Conservation (phyloP, 2,113 vertebrate species). For the Engraulis encrasicolus region DNA sequence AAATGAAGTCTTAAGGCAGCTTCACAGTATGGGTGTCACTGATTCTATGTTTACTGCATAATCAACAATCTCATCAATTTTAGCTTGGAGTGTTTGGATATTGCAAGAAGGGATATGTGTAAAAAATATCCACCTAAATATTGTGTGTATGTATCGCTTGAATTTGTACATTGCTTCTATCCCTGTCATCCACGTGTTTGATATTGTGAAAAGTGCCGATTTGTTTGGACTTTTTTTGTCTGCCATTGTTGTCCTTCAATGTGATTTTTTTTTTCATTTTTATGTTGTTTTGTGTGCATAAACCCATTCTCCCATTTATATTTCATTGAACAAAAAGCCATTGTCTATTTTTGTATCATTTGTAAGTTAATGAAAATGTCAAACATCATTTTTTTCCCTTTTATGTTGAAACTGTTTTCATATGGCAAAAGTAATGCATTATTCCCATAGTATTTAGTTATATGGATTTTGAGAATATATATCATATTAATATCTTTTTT, state of each 20-base stretch:
- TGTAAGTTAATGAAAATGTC: conserved; percentile 82
- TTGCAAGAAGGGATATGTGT: conserved; percentile 79
- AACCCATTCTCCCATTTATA: conserved; percentile 82
- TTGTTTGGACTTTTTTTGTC: conserved; percentile 77
- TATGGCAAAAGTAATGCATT: conserved; percentile 85
- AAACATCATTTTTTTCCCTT: conserved; percentile 36
- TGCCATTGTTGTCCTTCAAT: conserved; percentile 74
- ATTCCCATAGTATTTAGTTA: conserved; percentile 86
- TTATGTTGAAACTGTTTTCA: conserved; percentile 69
- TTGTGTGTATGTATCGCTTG: conserved; percentile 85
- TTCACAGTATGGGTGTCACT: conserved; percentile 79
- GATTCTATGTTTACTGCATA: conserved; percentile 77
- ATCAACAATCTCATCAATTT: conserved; percentile 82
- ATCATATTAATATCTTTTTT: conserved; percentile 51
- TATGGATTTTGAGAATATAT: conserved; percentile 73
- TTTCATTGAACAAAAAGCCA: conserved; percentile 81
- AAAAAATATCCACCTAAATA: conserved; percentile 92
- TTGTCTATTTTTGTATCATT: conserved; percentile 90
- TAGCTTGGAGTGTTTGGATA: conserved; percentile 65
- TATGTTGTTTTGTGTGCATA: conserved; percentile 76
- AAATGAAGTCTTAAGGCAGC: conserved; percentile 82
- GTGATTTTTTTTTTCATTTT: conserved; percentile 70
- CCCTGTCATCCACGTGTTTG: conserved; percentile 72
- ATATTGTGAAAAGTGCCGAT: conserved; percentile 77
- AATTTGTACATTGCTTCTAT: conserved; percentile 85